A percentile compares a stretch with the other conserved stretches of the same genome.
Evolutionary conservation across 2,113 vertebrate species (phyloP).

Genomic region (Pluvialis apricaria): DNA sequence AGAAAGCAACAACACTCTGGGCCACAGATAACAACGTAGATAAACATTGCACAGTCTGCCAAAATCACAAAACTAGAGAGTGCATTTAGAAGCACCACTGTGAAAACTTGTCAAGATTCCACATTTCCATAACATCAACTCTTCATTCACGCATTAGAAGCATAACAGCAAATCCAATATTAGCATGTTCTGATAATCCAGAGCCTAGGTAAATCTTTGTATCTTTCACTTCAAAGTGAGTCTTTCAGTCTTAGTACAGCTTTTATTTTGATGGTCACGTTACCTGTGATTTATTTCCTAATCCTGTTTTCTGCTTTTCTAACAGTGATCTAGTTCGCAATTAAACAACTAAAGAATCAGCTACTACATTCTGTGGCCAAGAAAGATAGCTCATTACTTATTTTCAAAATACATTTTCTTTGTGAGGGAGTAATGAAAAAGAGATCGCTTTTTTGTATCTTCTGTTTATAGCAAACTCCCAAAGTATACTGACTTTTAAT

Average conservation of each 20-base stretch:
- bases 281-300: background rate
- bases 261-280: background rate
- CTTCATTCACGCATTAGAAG: background rate
- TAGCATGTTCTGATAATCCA: background rate
- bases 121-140: background rate
- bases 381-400: background rate
- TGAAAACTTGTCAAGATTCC: background rate
- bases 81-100: background rate
- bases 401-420: background rate
- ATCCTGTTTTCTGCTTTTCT: background rate
- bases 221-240: background rate
- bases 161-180: background rate
- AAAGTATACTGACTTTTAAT: background rate
- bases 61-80: background rate
- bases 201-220: background rate
- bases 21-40: background rate
- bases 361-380: background rate
- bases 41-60: background rate
- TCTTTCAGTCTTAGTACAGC: background rate
- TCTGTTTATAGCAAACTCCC: background rate
- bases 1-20: background rate
- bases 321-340: background rate
- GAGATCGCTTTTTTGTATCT: background rate
- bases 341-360: background rate
- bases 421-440: background rate